Conservation (phyloP, 2,797 vertebrate species). For the Cyprinodon diabolis region DNA sequence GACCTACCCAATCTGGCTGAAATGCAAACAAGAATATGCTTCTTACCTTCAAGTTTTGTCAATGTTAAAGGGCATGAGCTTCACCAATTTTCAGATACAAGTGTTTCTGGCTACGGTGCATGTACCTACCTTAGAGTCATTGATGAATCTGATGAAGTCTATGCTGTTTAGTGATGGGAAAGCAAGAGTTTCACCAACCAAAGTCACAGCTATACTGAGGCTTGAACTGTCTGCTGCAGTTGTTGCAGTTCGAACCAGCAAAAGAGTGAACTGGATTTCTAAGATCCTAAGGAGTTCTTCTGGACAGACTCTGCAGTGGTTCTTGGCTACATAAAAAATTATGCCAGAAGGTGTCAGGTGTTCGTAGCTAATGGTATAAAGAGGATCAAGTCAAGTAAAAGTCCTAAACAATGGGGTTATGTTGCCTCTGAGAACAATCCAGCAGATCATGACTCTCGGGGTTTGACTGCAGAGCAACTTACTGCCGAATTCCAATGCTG, state of each 20-base stretch:
- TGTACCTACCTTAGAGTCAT: slow-evolving; percentile 33
- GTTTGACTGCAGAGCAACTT: too few relatives aligned
- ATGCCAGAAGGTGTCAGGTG: not conserved
- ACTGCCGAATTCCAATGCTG: too few relatives aligned
- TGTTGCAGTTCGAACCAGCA: not conserved
- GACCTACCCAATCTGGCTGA: slow-evolving; percentile 30
- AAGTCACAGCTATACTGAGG: slow-evolving; percentile 26
- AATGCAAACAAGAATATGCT: slow-evolving; percentile 34
- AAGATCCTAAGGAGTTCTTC: not conserved
- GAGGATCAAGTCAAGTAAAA: not conserved
- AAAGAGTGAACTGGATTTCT: not conserved
- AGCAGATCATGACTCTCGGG: too few relatives aligned
- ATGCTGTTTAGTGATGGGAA: slow-evolving; percentile 45
- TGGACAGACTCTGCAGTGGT: slow-evolving; percentile 1
- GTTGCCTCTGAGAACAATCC: not conserved
- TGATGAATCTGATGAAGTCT: slow-evolving; percentile 14
- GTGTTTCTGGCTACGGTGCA: slow-evolving; percentile 19
- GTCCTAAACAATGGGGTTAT: not conserved
- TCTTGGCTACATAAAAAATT: slow-evolving; percentile 4
- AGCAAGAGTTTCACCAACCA: slow-evolving; percentile 36
- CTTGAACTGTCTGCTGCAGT: slow-evolving; percentile 1
- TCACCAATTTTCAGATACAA: slow-evolving; percentile 28
- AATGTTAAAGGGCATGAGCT: slow-evolving; percentile 18
- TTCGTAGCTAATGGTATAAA: not conserved
- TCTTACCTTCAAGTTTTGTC: slow-evolving; percentile 23